Conservation (phyloP, 2,113 vertebrate genomes). For the Hypanus sabinus region DNA sequence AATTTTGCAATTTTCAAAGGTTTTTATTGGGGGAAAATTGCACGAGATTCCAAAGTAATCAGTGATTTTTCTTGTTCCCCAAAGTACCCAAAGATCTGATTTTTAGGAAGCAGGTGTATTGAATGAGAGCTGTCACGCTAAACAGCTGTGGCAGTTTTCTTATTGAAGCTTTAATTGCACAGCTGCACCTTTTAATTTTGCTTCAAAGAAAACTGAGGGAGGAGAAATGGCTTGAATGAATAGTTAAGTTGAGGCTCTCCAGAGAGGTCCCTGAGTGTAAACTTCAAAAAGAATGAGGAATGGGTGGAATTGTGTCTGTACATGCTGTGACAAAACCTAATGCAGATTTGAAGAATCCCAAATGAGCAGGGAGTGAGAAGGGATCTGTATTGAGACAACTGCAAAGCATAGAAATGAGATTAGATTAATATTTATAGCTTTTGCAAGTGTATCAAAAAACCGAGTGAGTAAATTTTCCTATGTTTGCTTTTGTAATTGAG, state of each 20-base stretch:
- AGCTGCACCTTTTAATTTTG: slow-evolving; percentile 15
- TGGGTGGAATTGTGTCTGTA: background rate
- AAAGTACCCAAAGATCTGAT: background rate
- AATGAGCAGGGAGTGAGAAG: background rate
- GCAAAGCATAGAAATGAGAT: background rate
- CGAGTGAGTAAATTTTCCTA: background rate
- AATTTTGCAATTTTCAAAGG: background rate
- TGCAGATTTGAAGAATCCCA: background rate
- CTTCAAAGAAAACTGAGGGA: background rate
- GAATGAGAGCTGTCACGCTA: background rate
- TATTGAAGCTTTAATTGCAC: background rate
- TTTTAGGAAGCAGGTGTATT: slow-evolving; percentile 2
- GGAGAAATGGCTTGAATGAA: background rate
- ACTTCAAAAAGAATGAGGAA: background rate
- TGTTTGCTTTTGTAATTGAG: background rate
- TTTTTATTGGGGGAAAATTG: background rate
- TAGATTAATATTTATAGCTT: background rate
- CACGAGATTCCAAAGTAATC: background rate
- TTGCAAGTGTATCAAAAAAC: background rate
- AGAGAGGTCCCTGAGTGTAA: background rate
- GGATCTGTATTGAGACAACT: background rate
- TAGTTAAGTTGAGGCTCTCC: background rate
- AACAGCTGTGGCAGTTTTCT: background rate
- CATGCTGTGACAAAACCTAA: background rate
- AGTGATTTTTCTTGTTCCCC: background rate